phyloP scores from a whole-genome alignment of 2,113 vertebrate species.

The Phodopus roborovskii region DNA sequence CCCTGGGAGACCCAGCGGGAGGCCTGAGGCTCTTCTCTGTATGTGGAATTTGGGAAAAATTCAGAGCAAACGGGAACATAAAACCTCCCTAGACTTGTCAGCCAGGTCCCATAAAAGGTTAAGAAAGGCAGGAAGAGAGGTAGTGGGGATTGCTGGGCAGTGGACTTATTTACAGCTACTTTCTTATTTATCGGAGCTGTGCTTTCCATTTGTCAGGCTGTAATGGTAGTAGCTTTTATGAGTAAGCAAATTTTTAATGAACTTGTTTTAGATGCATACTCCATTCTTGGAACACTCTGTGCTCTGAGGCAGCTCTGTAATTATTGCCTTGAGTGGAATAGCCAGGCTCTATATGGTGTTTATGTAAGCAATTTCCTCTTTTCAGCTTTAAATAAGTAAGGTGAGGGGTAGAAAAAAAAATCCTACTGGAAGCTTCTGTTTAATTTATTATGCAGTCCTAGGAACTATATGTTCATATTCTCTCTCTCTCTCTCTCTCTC shows the following conservation, averaged over 20 bases:
- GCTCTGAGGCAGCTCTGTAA: conserved; percentile 68
- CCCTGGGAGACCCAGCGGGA: background rate
- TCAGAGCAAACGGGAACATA: background rate
- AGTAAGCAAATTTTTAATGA: conserved; percentile 79
- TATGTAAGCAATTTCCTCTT: conserved; percentile 59
- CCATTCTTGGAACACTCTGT: conserved; percentile 66
- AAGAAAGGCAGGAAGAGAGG: conserved; percentile 12
- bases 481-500: background rate
- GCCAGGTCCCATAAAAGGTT: conserved; percentile 11
- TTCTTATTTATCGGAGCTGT: background rate
- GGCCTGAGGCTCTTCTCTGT: background rate
- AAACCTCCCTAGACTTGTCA: conserved; percentile 35
- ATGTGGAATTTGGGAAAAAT: conserved; percentile 25
- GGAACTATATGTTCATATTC: background rate
- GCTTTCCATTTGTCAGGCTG: conserved; percentile 62
- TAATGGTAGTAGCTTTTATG: conserved; percentile 64
- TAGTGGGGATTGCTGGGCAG: background rate
- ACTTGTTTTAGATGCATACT: conserved; percentile 72
- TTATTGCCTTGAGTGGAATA: conserved; percentile 58
- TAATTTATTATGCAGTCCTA: conserved; percentile 5
- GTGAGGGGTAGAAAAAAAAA: conserved; percentile 22
- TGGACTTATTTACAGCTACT: background rate
- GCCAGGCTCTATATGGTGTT: conserved; percentile 54
- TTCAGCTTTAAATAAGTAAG: conserved; percentile 52
- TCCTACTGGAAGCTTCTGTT: conserved; percentile 18